phyloP scores from a whole-genome alignment of 2,797 vertebrate genomes.

The Antrozous pallidus region DNA sequence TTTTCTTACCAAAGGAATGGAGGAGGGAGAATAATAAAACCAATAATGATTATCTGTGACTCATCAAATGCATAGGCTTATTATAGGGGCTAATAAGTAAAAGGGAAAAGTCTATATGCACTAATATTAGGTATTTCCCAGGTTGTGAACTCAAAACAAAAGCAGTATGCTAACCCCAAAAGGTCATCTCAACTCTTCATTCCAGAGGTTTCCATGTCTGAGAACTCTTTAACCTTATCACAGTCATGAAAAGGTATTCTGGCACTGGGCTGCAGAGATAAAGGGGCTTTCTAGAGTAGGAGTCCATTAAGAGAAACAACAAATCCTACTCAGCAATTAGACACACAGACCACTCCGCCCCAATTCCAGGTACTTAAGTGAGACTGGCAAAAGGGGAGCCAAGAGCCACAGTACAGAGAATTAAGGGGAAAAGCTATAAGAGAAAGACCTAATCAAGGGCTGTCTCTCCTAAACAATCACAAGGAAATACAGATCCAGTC shows the following conservation, averaged over 20 bases:
- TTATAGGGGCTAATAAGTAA: neutral
- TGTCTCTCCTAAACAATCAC: conserved; percentile 61
- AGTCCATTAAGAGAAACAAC: neutral
- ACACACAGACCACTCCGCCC: neutral
- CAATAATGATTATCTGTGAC: neutral
- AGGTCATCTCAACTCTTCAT: neutral
- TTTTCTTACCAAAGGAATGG: neutral
- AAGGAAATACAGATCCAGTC: conserved; percentile 38
- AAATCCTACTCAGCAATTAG: neutral
- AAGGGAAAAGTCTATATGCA: neutral
- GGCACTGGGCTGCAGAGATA: neutral
- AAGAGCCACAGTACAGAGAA: neutral
- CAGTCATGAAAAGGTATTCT: neutral
- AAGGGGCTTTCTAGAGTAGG: neutral
- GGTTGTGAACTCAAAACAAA: conserved; percentile 9
- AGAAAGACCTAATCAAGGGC: conserved; percentile 9
- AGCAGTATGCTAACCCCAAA: neutral
- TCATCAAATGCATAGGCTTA: neutral
- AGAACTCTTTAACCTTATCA: neutral
- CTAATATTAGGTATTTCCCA: neutral
- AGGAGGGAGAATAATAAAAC: neutral
- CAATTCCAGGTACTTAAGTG: neutral
- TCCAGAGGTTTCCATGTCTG: neutral
- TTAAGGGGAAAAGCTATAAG: neutral
- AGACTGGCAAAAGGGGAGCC: neutral